Conservation (phyloP, 2,888 invertebrate genomes). For the Labia minor region DNA sequence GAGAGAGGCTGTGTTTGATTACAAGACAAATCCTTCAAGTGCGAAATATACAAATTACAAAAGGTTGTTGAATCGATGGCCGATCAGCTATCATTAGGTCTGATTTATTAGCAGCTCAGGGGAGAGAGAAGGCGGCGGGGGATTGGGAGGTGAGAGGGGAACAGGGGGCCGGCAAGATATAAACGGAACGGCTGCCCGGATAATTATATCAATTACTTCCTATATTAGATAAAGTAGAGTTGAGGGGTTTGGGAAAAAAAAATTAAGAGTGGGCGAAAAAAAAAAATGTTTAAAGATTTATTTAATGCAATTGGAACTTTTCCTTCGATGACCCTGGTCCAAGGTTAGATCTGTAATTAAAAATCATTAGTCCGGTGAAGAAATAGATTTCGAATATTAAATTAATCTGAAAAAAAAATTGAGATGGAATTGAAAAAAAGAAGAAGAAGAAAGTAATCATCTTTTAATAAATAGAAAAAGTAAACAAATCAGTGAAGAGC, state of each 20-base stretch:
- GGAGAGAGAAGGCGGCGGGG: too few relatives aligned
- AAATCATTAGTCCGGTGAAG: too few relatives aligned
- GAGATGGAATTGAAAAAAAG: too few relatives aligned
- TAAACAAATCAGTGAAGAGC: too few relatives aligned
- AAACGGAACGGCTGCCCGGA: slow-evolving; percentile 1
- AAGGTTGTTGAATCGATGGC: slow-evolving; percentile 13
- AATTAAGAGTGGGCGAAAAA: not conserved
- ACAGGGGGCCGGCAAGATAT: not conserved
- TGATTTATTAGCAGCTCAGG: not conserved
- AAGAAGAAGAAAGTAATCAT: too few relatives aligned
- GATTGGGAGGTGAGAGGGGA: not conserved
- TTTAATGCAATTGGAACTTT: too few relatives aligned
- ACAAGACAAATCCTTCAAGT: not conserved
- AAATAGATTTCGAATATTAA: too few relatives aligned
- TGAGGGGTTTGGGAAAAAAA: not conserved
- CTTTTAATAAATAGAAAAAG: too few relatives aligned
- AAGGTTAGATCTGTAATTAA: too few relatives aligned
- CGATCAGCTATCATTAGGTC: not conserved
- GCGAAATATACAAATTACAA: slow-evolving; percentile 7
- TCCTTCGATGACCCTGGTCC: too few relatives aligned
- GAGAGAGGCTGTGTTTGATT: not conserved
- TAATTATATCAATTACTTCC: slow-evolving; percentile 13
- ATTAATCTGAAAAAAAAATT: too few relatives aligned
- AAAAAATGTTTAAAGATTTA: too few relatives aligned
- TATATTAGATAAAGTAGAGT: not conserved